Percentiles rank a stretch among this genome's conserved stretches.
phyloP scores from a whole-genome alignment of 2,113 vertebrate genomes.

The Spea bombifrons region DNA sequence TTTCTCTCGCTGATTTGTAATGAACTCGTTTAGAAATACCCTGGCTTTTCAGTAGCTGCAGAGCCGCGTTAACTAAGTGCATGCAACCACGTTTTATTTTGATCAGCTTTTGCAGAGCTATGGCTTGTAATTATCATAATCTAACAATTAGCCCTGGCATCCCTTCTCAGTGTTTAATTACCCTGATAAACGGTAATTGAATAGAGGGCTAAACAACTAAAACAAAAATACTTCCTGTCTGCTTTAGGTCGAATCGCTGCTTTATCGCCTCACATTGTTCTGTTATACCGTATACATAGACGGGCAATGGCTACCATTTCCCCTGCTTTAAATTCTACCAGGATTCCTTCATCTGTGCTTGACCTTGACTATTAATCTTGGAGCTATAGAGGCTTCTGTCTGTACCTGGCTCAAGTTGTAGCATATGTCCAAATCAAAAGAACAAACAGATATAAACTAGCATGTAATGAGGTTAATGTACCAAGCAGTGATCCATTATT shows the following conservation, averaged over 20 bases:
- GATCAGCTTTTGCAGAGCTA: slow-evolving; percentile 84
- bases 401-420: slow-evolving; percentile 38
- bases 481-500: background rate
- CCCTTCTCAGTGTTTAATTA: slow-evolving; percentile 87
- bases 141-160: slow-evolving; percentile 88
- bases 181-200: slow-evolving; percentile 75
- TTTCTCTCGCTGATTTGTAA: slow-evolving; percentile 76
- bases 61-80: slow-evolving; percentile 64
- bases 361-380: slow-evolving; percentile 50
- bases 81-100: slow-evolving; percentile 75
- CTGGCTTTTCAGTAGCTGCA: slow-evolving; percentile 58
- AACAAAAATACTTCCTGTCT: slow-evolving; percentile 56
- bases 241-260: slow-evolving; percentile 32
- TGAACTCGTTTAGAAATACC: slow-evolving; percentile 77
- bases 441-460: slow-evolving; percentile 26
- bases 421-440: slow-evolving; percentile 36
- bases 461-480: slow-evolving; percentile 29
- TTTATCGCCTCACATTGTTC: slow-evolving; percentile 54
- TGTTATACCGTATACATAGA: slow-evolving; percentile 50
- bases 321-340: slow-evolving; percentile 43
- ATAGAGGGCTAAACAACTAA: slow-evolving; percentile 71
- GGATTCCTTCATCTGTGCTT: slow-evolving; percentile 49
- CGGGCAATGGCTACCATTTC: slow-evolving; percentile 51
- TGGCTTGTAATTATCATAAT: slow-evolving; percentile 90
- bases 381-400: slow-evolving; percentile 25